These are phyloP conservation scores for Ammodytes marinus DNA, from an alignment of 2,113 vertebrate genomes.

Conservation along the genomic window DNA sequence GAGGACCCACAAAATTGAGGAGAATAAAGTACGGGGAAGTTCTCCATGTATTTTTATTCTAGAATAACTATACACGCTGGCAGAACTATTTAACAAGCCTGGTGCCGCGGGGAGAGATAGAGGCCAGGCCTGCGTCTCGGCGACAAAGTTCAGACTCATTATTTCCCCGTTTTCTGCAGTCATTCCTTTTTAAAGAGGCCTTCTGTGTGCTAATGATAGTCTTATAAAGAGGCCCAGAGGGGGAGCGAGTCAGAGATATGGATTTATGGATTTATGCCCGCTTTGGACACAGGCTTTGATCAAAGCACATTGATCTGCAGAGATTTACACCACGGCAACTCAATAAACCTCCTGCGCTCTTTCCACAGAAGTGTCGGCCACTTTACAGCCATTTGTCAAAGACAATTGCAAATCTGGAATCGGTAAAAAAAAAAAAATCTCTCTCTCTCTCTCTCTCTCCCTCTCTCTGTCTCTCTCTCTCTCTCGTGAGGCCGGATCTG, in stretches of 20 bases:
- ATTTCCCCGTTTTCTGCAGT: slow-evolving; percentile 71
- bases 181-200: slow-evolving; percentile 74
- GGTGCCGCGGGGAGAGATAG: slow-evolving; percentile 63
- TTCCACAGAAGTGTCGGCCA: slow-evolving; percentile 60
- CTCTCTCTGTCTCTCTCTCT: neutral
- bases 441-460: too few species aligned
- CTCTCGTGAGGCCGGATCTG: slow-evolving; percentile 8
- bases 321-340: slow-evolving; percentile 79
- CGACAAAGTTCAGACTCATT: slow-evolving; percentile 80
- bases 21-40: slow-evolving; percentile 39
- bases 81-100: slow-evolving; percentile 69
- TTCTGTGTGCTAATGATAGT: slow-evolving; percentile 79
- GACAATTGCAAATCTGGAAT: slow-evolving; percentile 65
- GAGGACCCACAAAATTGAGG: slow-evolving; percentile 22
- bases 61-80: slow-evolving; percentile 51
- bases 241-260: slow-evolving; percentile 71
- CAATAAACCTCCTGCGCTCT: slow-evolving; percentile 68
- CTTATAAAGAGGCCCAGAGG: slow-evolving; percentile 73
- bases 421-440: slow-evolving; percentile 37
- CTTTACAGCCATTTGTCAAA: slow-evolving; percentile 74
- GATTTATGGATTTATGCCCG: slow-evolving; percentile 79
- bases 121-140: slow-evolving; percentile 54
- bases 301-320: slow-evolving; percentile 79
- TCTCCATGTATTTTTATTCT: slow-evolving; percentile 58
- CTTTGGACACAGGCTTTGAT: slow-evolving; percentile 82